Evolutionary conservation across 2,797 vertebrate genomes (phyloP).

Genomic region (Sebastes aleutianus): DNA sequence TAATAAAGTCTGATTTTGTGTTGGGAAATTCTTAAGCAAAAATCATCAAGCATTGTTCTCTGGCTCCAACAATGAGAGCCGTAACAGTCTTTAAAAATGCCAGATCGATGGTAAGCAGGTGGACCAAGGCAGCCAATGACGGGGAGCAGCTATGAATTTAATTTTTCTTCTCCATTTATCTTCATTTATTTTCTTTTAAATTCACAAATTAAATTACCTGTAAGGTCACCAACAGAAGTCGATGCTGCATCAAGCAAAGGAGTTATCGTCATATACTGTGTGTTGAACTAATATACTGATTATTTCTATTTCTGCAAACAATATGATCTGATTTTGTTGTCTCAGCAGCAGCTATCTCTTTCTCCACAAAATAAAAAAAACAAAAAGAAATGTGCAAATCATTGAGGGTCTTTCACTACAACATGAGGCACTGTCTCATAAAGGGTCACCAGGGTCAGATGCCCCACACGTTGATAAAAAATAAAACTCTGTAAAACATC

Average conservation of each 20-base stretch:
- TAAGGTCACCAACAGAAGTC: conserved; percentile 22
- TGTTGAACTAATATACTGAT: conserved; percentile 58
- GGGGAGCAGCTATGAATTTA: conserved; percentile 60
- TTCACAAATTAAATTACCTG: conserved; percentile 45
- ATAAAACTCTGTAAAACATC: conserved; percentile 78
- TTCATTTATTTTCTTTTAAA: conserved; percentile 28
- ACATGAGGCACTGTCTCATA: conserved; percentile 81
- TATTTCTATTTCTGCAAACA: conserved; percentile 46
- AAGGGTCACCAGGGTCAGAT: conserved; percentile 64
- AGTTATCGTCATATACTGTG: conserved; percentile 52
- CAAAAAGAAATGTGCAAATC: conserved; percentile 61
- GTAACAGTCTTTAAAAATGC: conserved; percentile 66
- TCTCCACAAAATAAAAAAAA: conserved; percentile 34
- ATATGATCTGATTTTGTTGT: conserved; percentile 37
- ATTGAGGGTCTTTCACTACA: conserved; percentile 66
- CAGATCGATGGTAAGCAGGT: conserved; percentile 60
- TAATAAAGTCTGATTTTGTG: conserved; percentile 11
- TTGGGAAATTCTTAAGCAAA: conserved; percentile 43
- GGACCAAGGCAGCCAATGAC: conserved; percentile 72
- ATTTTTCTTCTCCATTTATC: conserved; percentile 25
- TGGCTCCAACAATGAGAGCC: conserved; percentile 27
- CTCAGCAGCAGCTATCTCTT: conserved; percentile 43
- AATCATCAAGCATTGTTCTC: conserved; percentile 27
- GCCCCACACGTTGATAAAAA: conserved; percentile 68
- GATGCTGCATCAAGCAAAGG: conserved; percentile 62